Evolutionary conservation across 2,888 invertebrate genomes (phyloP), one percentile per base, ranked within the genome.

Genomic region (Hypercompe scribonia): DNA sequence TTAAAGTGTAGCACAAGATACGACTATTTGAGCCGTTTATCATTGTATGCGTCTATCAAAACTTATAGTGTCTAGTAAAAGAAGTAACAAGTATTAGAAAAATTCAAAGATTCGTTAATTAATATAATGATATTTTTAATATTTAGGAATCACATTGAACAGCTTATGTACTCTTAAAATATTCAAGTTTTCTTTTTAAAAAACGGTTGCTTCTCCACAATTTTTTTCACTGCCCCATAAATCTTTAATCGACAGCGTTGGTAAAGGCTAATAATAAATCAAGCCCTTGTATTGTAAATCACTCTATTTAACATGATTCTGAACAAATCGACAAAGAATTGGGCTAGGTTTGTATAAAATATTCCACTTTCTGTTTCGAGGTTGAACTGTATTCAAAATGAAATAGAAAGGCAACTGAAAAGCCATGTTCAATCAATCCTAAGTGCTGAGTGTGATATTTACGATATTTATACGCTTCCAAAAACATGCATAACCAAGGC

Each of bases 241-340:
- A 61, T 61, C 31, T 61, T 61, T 31, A 61, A 61, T 61, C 61
- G 18, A 61, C 31, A 61, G 42, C 39, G 39, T 42, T 42, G 66
- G 66, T 28, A 39, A 28, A 42, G 39, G 28, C 42, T 28, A 42
- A 39, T 7, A 39, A 39, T 66, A 66, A 66, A 66, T 66, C 66
- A 66, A 66, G 39, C 66, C 8, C 10, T 36, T 39, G 39, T 39
- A 66, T 66, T 66, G 66, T 66, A 66, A 66, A 66, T 66, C 66
- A 66, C n/a, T 66, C 39, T 34, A 28, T 66, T 66, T 31, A 42
- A 66, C 66, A 66, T 28, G 15, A 39, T 66, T 66, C 18, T 66
- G 65, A 36, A 36, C 61, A 61, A 61, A 61, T 61, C 61, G 61
- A 61, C 18, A 61, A 61, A 61, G 61, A 61, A 61, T 61, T 31